Percentiles rank a stretch among this genome's conserved stretches.
phyloP scores from a whole-genome alignment of 2,888 invertebrate species.

The Agrochola lota region DNA sequence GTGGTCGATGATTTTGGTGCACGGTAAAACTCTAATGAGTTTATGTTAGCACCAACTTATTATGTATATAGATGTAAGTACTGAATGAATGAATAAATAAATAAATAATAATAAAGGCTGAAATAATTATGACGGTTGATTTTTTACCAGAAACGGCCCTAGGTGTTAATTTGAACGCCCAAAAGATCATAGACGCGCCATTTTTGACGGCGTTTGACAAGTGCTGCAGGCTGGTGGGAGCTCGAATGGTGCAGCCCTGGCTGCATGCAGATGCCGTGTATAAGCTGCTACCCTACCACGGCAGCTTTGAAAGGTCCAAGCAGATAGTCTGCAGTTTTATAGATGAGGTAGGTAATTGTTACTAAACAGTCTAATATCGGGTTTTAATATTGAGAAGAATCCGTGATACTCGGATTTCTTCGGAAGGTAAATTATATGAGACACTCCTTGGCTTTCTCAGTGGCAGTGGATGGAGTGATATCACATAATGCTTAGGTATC shows the following conservation, averaged over 20 bases:
- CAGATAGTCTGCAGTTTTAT: slow-evolving; percentile 62
- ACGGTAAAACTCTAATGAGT: no score
- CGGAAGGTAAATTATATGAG: neutral
- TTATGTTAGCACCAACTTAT: no score
- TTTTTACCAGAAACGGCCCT: slow-evolving; percentile 69
- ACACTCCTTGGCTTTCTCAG: no score
- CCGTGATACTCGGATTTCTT: neutral
- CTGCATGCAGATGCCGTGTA: slow-evolving; percentile 68
- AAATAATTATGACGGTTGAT: neutral
- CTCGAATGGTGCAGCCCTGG: slow-evolving; percentile 73
- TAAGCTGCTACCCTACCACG: slow-evolving; percentile 51
- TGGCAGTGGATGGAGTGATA: neutral
- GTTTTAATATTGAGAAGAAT: neutral
- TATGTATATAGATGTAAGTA: no score
- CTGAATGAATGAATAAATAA: no score
- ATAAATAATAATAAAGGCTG: no score
- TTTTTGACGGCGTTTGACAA: slow-evolving; percentile 70
- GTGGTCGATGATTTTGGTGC: no score
- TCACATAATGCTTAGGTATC: neutral
- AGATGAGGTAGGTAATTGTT: slow-evolving; percentile 55
- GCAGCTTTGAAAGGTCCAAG: slow-evolving; percentile 38
- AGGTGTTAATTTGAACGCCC: slow-evolving; percentile 69
- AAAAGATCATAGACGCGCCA: slow-evolving; percentile 61
- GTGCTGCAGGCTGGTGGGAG: slow-evolving; percentile 54
- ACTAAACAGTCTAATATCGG: neutral